Conservation (phyloP, 2,113 vertebrate genomes). For the Poeciliopsis prolifica region DNA sequence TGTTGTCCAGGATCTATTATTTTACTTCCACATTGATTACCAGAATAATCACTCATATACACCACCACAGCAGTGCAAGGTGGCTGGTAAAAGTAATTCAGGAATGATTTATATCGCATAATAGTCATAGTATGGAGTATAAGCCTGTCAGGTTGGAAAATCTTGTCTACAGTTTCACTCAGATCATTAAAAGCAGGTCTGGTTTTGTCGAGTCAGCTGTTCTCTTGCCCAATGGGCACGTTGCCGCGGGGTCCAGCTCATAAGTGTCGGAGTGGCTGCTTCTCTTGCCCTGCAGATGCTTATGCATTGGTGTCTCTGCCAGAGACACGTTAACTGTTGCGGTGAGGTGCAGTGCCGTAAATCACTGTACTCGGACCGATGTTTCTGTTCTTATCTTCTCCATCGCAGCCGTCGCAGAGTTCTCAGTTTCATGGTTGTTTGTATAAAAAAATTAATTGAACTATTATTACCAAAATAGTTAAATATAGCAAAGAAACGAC, state of each 20-base stretch:
- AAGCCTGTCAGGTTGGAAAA: background rate
- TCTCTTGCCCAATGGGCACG: slow-evolving; percentile 2
- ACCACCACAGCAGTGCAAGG: background rate
- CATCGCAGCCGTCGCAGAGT: background rate
- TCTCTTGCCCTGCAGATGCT: background rate
- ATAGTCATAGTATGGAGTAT: slow-evolving; percentile 11
- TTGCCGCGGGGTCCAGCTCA: background rate
- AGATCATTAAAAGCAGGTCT: background rate
- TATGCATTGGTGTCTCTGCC: background rate
- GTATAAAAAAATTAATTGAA: background rate
- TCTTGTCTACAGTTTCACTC: slow-evolving; percentile 4
- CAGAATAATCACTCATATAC: too few species aligned
- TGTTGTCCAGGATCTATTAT: background rate
- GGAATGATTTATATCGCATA: background rate
- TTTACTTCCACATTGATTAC: too few species aligned
- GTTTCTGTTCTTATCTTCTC: slow-evolving; percentile 1
- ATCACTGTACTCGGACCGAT: slow-evolving; percentile 3
- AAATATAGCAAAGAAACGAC: background rate
- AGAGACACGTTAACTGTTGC: slow-evolving; percentile 4
- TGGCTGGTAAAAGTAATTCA: background rate
- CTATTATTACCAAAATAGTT: background rate
- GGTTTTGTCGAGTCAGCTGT: slow-evolving; percentile 16
- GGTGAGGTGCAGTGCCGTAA: background rate
- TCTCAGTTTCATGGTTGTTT: background rate
- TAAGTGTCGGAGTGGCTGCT: background rate